Conservation (phyloP, 2,888 invertebrate species). For the Drosophila bunnanda region DNA sequence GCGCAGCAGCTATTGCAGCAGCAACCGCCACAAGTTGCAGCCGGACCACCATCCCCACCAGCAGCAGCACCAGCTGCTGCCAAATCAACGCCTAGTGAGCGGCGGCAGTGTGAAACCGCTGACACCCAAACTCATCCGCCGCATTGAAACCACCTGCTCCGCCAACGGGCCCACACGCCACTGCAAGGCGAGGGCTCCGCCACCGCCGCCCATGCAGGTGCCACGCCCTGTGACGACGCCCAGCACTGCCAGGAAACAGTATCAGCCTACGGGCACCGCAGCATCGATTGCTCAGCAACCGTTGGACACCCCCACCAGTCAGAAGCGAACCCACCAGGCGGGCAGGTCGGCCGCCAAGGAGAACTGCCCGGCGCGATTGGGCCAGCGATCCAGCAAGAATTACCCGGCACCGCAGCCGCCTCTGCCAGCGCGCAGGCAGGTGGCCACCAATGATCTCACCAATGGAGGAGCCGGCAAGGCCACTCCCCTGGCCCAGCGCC, state of each 20-base stretch:
- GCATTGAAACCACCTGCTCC: conserved; percentile 81
- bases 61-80: conserved; percentile 39
- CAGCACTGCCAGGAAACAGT: conserved; percentile 75
- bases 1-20: conserved; percentile 83
- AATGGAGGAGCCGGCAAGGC: conserved; percentile 46
- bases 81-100: conserved; percentile 36
- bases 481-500: conserved; percentile 61
- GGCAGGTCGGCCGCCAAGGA: conserved; percentile 78
- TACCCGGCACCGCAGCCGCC: conserved; percentile 78
- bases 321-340: conserved; percentile 83
- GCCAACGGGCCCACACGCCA: conserved; percentile 55
- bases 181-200: conserved; percentile 67
- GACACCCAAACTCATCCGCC: conserved; percentile 83
- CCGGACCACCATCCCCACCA: conserved; percentile 39
- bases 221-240: conserved; percentile 35
- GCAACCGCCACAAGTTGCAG: conserved; percentile 67
- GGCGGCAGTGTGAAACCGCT: conserved; percentile 80
- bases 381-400: conserved; percentile 71
- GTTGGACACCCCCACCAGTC: conserved; percentile 51
- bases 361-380: conserved; percentile 74
- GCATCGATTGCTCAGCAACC: conserved; percentile 28
- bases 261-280: conserved; percentile 54
- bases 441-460: conserved; percentile 73
- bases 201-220: conserved; percentile 31
- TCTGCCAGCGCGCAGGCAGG: conserved; percentile 51